phyloP scores from a whole-genome alignment of 2,113 vertebrate genomes.

The Aptenodytes forsteri region DNA sequence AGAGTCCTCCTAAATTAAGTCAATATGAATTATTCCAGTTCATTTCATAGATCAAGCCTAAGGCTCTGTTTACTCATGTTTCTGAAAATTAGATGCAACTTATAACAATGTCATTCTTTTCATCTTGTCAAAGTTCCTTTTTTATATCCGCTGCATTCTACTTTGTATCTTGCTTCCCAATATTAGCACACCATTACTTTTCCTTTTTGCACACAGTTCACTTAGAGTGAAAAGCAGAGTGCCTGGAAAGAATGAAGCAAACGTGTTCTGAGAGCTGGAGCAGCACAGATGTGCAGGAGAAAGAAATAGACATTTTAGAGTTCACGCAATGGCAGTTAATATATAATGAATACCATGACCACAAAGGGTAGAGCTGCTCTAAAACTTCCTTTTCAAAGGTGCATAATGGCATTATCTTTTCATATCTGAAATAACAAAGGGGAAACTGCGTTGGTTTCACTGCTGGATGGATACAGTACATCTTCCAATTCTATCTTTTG shows the following conservation, averaged over 20 bases:
- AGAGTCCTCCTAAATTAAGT: neutral
- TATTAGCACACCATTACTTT: neutral
- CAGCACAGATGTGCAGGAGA: neutral
- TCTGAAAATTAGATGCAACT: neutral
- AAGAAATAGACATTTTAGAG: neutral
- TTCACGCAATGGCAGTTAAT: neutral
- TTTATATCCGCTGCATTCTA: neutral
- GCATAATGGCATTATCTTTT: neutral
- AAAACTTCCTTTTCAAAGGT: neutral
- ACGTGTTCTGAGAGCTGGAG: neutral
- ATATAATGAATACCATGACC: neutral
- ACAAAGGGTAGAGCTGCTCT: neutral
- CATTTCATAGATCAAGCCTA: slow-evolving; percentile 14
- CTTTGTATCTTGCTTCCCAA: neutral
- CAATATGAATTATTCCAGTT: slow-evolving; percentile 8
- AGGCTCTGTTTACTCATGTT: slow-evolving; percentile 17
- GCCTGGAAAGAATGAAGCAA: neutral
- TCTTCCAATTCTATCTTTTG: neutral
- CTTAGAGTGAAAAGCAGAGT: neutral
- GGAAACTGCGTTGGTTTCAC: neutral
- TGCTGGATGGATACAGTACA: neutral
- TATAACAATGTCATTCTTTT: neutral
- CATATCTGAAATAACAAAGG: neutral
- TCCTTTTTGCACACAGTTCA: neutral
- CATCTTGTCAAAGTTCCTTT: neutral